Conservation (phyloP, 2,888 invertebrate genomes). For the Leistus spinibarbis region DNA sequence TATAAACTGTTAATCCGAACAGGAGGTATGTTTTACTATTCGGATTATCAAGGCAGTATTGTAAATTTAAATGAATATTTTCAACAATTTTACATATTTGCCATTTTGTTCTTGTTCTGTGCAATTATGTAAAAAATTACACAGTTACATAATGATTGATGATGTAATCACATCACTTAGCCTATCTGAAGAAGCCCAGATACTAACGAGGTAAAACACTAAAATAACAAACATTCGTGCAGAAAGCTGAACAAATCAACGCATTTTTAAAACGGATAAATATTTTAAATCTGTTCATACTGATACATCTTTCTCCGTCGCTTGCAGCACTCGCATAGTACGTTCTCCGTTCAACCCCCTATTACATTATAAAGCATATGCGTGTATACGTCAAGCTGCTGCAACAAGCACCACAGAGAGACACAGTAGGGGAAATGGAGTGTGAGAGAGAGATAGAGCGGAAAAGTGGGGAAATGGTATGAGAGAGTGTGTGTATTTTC, state of each 20-base stretch:
- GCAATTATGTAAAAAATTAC: too few relatives aligned
- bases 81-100: too few relatives aligned
- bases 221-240: not conserved
- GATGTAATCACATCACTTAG: too few relatives aligned
- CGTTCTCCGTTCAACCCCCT: not conserved
- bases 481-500: conserved; percentile 43
- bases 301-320: conserved; percentile 6
- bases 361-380: not conserved
- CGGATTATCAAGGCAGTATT: too few relatives aligned
- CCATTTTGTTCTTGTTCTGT: too few relatives aligned
- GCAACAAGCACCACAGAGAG: not conserved
- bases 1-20: too few relatives aligned
- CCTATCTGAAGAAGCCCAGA: not conserved
- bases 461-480: not conserved
- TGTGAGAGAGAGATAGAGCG: not conserved
- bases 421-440: not conserved
- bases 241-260: not conserved
- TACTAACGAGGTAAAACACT: not conserved
- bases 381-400: conserved; percentile 4
- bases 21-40: too few relatives aligned
- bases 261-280: not conserved
- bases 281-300: not conserved
- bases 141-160: too few relatives aligned
- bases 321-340: too few relatives aligned
- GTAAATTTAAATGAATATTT: too few relatives aligned